Evolutionary conservation across 1,140 invertebrate species (phyloP).

Genomic region (Aphelinus certus): DNA sequence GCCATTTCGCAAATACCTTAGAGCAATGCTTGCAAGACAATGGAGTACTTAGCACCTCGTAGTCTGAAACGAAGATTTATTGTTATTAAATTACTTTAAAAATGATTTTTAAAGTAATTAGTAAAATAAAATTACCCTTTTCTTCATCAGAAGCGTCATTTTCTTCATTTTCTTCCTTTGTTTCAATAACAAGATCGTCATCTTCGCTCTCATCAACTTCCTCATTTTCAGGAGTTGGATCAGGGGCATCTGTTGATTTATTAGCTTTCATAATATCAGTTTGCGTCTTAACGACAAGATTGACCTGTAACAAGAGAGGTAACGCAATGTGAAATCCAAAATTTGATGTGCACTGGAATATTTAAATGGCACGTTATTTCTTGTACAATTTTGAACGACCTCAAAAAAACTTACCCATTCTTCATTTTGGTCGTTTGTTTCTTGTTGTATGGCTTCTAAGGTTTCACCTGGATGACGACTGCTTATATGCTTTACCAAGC

Average conservation of each 20-base stretch:
- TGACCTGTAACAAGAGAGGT: slow-evolving; percentile 43
- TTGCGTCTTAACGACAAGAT: slow-evolving; percentile 50
- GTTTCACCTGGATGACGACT: slow-evolving; percentile 52
- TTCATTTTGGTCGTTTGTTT: slow-evolving; percentile 55
- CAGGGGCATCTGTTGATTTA: neutral
- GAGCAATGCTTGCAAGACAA: slow-evolving; percentile 61
- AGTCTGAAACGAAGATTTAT: neutral
- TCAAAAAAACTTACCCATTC: slow-evolving; percentile 55
- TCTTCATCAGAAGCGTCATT: slow-evolving; percentile 31
- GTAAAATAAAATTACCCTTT: neutral
- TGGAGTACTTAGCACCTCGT: slow-evolving; percentile 23
- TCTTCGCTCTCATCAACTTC: slow-evolving; percentile 46
- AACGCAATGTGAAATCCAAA: neutral
- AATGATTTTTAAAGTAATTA: neutral
- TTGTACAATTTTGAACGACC: neutral
- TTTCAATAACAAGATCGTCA: slow-evolving; percentile 46
- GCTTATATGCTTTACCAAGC: slow-evolving; percentile 53
- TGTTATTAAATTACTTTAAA: neutral
- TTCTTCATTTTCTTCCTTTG: slow-evolving; percentile 45
- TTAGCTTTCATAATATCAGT: slow-evolving; percentile 46
- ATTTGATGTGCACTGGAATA: neutral
- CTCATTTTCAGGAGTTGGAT: neutral
- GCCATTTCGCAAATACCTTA: slow-evolving; percentile 48
- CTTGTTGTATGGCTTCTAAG: slow-evolving; percentile 44
- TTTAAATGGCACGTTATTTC: neutral